A percentile compares a stretch with the other conserved stretches of the same genome.
Evolutionary conservation across 2,113 vertebrate genomes (phyloP).

Genomic region (Phocoena sinus): DNA sequence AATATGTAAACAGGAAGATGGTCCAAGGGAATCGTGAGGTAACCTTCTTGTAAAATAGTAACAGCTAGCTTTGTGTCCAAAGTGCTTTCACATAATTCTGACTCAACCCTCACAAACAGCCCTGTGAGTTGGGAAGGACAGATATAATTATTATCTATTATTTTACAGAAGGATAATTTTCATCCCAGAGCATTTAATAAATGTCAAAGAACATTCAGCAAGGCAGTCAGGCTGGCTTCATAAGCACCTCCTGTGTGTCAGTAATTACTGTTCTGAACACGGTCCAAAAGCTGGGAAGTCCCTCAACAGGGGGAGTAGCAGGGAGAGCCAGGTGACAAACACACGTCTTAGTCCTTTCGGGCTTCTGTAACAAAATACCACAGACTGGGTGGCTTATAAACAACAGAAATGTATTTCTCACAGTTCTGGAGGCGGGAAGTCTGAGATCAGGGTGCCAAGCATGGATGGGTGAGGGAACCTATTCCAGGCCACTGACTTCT

Average conservation of each 20-base stretch:
- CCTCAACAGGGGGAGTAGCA: not conserved
- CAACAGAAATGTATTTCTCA: not conserved
- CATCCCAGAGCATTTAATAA: not conserved
- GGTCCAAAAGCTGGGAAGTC: not conserved
- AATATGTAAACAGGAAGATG: not conserved
- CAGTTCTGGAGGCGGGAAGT: not conserved
- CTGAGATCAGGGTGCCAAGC: not conserved
- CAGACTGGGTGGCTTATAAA: not conserved
- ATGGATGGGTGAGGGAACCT: too few relatives aligned
- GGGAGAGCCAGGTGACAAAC: not conserved
- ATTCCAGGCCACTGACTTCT: not conserved
- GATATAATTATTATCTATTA: not conserved
- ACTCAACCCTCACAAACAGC: not conserved
- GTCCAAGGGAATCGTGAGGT: not conserved
- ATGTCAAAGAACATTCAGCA: not conserved
- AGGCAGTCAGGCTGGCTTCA: not conserved
- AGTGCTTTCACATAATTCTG: not conserved
- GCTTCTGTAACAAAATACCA: not conserved
- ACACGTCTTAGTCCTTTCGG: not conserved
- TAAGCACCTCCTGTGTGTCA: not conserved
- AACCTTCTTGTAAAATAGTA: not conserved
- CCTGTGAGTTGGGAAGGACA: not conserved
- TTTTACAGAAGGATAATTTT: conserved; percentile 13
- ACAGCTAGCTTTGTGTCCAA: not conserved
- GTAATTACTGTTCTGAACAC: not conserved